Base-by-base conservation (phyloP, 1,140 invertebrate species). In the Ganaspis sp. region DNA sequence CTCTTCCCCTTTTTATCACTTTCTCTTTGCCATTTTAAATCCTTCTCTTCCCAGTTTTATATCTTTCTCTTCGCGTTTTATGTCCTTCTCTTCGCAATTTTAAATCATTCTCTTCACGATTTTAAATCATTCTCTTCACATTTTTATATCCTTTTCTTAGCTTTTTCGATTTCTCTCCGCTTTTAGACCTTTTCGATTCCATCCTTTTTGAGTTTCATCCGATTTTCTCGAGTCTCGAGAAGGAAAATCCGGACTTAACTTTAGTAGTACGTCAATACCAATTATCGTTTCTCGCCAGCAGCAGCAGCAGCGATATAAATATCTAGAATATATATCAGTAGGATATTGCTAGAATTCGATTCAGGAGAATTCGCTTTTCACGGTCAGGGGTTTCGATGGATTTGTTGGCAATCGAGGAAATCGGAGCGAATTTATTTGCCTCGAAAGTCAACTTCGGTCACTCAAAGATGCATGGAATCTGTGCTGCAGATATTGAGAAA, bases 271-370 rank as follows among this genome's bases (percentile, higher is more conserved):
- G 79, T 70, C 81, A 83, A 83, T 84, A 85, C 79, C 78, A 80
- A 84, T 84, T 85, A 83, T 83, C 81, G 75, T 79, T 80, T 77
- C 78, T 77, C 78, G 77, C 71, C 77, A 75, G 38, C 21, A 21
- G 21, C 12, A 12, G 23, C 4, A 49, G n/a, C n/a, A n/a, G 40
- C 40, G 11, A 45, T 15, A 49, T 17, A 49, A n/a, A 49, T 17
- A n/a, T 6, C 3, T 15, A 45, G 12, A 45, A 45, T 15, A 45
- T 15, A 45, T 4, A 12, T 15, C n/a, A 4, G 12, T 49, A 45
- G n/a, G 29, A 64, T 64, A 64, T 64, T 12, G 12, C 15, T 0
- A 64, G 21, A 5, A n/a, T 49, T 49, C 45, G 45, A 17, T 26
- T 58, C 0, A 21, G 9, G 53, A 58, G 53, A 58, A 23, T 26